phyloP scores from a whole-genome alignment of 2,113 vertebrate genomes.

The Eulemur rufifrons region DNA sequence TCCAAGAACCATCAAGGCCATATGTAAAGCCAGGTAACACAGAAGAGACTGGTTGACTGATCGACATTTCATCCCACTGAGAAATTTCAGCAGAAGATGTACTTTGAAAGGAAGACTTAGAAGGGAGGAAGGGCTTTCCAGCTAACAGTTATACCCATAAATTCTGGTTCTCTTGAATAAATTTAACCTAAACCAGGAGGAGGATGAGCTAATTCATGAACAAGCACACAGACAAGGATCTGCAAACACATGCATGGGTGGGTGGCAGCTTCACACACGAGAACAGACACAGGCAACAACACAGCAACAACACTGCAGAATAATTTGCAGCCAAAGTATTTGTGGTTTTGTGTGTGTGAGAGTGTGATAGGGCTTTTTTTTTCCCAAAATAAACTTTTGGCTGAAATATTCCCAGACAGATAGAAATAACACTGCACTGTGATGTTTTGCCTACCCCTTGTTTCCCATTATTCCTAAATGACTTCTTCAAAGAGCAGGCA shows the following conservation, averaged over 20 bases:
- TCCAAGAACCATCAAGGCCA: background rate
- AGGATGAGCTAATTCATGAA: slow-evolving; percentile 79
- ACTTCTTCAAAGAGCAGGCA: slow-evolving; percentile 90
- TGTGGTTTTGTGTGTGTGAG: slow-evolving; percentile 50
- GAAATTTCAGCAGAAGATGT: background rate
- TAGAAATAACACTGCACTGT: slow-evolving; percentile 85
- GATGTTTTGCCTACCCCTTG: slow-evolving; percentile 90
- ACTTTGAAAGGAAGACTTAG: slow-evolving; percentile 47
- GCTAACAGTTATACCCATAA: slow-evolving; percentile 81
- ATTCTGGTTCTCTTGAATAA: slow-evolving; percentile 78
- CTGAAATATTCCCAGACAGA: slow-evolving; percentile 86
- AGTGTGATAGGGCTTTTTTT: slow-evolving; percentile 44
- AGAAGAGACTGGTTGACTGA: background rate
- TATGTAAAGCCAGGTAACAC: background rate
- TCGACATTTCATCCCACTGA: background rate
- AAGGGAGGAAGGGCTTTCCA: slow-evolving; percentile 64
- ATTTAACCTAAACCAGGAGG: slow-evolving; percentile 82
- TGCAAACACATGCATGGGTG: slow-evolving; percentile 87
- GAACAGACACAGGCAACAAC: slow-evolving; percentile 78
- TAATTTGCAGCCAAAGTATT: slow-evolving; percentile 79
- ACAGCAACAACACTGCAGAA: slow-evolving; percentile 78
- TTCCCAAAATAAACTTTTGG: slow-evolving; percentile 78
- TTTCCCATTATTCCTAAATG: slow-evolving; percentile 91
- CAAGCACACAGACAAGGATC: slow-evolving; percentile 81
- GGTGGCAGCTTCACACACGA: slow-evolving; percentile 80